Conservation (phyloP, 2,797 vertebrate species). For the Naso thynnoides region DNA sequence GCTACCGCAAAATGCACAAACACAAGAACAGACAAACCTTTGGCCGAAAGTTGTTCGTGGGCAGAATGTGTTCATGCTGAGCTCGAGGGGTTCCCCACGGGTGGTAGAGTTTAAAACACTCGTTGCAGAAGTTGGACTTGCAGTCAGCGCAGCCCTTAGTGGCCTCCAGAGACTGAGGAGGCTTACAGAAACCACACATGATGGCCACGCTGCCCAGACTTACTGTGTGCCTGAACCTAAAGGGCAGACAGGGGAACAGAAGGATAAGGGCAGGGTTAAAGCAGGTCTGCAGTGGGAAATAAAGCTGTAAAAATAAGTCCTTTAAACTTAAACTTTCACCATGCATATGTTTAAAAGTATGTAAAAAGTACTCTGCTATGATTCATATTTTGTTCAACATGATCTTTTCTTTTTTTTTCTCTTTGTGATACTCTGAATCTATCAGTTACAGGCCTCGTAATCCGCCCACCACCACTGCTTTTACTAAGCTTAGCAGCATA, state of each 20-base stretch:
- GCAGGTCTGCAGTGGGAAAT: constrained; percentile 6
- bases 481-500: no score
- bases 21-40: constrained; percentile 86
- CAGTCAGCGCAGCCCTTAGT: constrained; percentile 97
- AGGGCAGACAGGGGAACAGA: constrained; percentile 26
- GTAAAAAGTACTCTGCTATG: no score
- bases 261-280: constrained; percentile 23
- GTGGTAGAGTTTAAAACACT: constrained; percentile 98
- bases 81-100: constrained; percentile 98
- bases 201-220: constrained; percentile 91
- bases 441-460: no score
- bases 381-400: no score
- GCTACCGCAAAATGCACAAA: background rate
- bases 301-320: constrained; percentile 2
- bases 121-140: constrained; percentile 96
- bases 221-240: constrained; percentile 91
- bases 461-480: no score
- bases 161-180: constrained; percentile 92
- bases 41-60: constrained; percentile 94
- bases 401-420: no score
- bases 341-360: no score
- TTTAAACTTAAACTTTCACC: constrained; percentile 11
- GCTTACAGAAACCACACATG: constrained; percentile 96
- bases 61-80: constrained; percentile 94
- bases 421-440: no score